Conservation (phyloP, 2,797 vertebrate species). For the Pogoniulus pusillus region DNA sequence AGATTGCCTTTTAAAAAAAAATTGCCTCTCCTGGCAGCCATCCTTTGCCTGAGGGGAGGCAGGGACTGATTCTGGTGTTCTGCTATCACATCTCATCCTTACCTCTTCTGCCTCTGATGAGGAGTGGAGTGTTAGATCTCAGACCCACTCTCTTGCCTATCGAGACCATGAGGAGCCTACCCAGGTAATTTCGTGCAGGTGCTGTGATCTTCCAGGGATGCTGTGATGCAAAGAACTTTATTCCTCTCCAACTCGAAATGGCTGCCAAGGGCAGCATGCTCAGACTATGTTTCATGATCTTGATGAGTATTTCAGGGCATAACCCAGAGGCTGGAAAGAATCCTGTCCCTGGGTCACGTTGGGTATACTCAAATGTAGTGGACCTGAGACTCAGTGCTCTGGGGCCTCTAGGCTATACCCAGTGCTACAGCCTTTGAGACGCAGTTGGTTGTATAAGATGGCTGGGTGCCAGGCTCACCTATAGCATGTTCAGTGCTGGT, state of each 20-base stretch:
- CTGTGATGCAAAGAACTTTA: background rate
- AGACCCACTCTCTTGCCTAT: background rate
- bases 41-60: background rate
- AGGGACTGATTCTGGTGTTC: background rate
- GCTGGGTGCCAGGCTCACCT: slow-evolving; percentile 39
- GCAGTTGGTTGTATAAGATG: slow-evolving; percentile 31
- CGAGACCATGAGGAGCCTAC: rapidly evolving
- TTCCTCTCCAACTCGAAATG: background rate
- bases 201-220: background rate
- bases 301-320: slow-evolving; percentile 2
- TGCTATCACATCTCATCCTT: background rate
- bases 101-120: background rate
- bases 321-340: slow-evolving; percentile 5
- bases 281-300: background rate
- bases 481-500: background rate
- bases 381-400: background rate
- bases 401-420: background rate
- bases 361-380: background rate
- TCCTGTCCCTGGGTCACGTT: background rate
- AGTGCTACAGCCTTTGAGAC: background rate
- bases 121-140: background rate
- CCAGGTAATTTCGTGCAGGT: background rate
- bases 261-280: background rate
- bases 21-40: background rate
- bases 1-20: background rate